phyloP scores from a whole-genome alignment of 1,140 invertebrate genomes.

The Chrysomallon squamiferum region DNA sequence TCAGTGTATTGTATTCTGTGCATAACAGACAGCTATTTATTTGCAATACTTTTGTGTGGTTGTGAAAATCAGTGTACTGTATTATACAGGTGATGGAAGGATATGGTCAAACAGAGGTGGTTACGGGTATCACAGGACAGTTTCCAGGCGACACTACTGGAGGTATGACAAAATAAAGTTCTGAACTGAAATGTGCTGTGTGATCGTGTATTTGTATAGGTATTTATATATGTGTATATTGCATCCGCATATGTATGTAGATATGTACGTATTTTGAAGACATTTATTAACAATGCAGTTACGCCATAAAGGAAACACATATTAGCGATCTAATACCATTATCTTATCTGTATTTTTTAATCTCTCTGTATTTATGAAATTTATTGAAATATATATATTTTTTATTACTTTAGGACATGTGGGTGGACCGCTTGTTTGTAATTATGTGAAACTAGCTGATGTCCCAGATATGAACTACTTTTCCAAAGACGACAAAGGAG shows the following conservation, averaged over 20 bases:
- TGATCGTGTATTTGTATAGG: too few species aligned
- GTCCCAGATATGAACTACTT: conserved; percentile 98
- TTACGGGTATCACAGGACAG: conserved; percentile 89
- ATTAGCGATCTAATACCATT: too few species aligned
- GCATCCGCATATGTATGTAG: too few species aligned
- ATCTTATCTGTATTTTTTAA: background rate
- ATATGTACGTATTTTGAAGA: too few species aligned
- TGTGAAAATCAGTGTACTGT: too few species aligned
- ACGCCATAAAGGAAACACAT: too few species aligned
- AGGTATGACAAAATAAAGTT: conserved; percentile 65
- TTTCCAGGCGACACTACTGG: conserved; percentile 89
- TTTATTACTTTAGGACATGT: conserved; percentile 71
- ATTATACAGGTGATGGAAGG: conserved; percentile 72
- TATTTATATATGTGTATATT: too few species aligned
- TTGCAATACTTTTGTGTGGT: too few species aligned
- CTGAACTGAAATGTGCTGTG: background rate
- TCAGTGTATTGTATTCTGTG: too few species aligned
- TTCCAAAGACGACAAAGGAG: conserved; percentile 66
- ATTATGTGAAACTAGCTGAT: conserved; percentile 92
- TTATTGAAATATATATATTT: background rate
- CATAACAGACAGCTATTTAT: too few species aligned
- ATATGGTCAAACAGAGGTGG: conserved; percentile 97
- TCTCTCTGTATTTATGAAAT: background rate
- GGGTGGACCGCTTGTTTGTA: conserved; percentile 90
- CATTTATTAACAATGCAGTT: too few species aligned